A percentile compares a stretch with the other conserved stretches of the same genome.
Conservation (phyloP, 2,797 vertebrate species). For the Fringilla coelebs region DNA sequence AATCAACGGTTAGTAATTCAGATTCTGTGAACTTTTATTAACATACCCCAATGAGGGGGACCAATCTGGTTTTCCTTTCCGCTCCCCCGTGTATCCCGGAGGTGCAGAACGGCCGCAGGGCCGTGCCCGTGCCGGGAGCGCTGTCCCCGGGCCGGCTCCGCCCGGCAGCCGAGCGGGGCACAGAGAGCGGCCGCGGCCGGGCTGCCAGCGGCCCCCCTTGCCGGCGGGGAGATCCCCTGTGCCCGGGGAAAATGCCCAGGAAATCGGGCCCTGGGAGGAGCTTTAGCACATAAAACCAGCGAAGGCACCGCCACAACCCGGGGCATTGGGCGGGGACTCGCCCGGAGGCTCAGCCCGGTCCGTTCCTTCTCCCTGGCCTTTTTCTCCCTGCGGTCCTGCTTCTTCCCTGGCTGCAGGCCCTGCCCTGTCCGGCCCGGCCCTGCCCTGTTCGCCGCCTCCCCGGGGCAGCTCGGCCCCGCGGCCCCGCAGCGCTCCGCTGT, state of each 20-base stretch:
- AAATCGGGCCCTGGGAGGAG: background rate
- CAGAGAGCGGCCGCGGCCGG: too few relatives aligned
- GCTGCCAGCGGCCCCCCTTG: too few relatives aligned
- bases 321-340: background rate
- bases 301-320: fast-evolving
- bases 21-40: background rate
- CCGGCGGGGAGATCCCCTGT: background rate
- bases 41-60: fast-evolving
- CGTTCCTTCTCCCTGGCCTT: background rate
- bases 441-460: background rate
- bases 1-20: background rate
- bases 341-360: background rate
- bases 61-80: fast-evolving
- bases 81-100: fast-evolving
- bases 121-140: background rate
- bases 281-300: fast-evolving
- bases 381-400: background rate
- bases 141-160: background rate
- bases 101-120: fast-evolving
- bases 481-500: background rate
- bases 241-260: background rate
- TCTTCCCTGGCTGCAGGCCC: background rate
- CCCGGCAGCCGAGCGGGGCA: too few relatives aligned
- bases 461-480: background rate
- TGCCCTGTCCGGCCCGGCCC: background rate